Evolutionary conservation across 1,140 invertebrate species (phyloP).

Genomic region (Dendroctonus ponderosae): DNA sequence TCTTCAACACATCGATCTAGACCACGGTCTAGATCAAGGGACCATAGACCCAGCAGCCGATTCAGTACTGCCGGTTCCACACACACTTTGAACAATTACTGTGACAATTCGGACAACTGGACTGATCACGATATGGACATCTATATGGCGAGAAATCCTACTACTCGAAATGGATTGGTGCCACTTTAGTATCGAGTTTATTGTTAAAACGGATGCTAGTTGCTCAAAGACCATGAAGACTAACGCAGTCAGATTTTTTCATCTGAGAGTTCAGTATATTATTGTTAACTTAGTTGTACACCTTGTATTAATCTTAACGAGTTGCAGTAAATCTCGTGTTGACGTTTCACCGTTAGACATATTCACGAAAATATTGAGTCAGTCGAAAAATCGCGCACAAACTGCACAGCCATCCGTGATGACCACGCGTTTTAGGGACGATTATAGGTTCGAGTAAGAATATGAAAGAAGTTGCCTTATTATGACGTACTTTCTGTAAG

Average conservation of each 20-base stretch:
- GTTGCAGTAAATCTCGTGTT: not conserved
- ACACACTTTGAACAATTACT: slow-evolving; percentile 80
- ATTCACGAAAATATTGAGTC: no score
- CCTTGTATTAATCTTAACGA: not conserved
- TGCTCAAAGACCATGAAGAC: not conserved
- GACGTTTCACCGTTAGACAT: no score
- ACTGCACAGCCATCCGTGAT: no score
- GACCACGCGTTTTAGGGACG: no score
- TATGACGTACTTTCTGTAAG: no score
- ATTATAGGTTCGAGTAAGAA: no score
- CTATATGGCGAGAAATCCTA: slow-evolving; percentile 88
- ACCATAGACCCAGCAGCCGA: slow-evolving; percentile 59
- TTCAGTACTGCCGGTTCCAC: slow-evolving; percentile 72
- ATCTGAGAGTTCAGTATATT: not conserved
- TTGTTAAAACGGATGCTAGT: not conserved
- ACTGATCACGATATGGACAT: slow-evolving; percentile 95
- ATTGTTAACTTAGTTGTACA: slow-evolving; percentile 13
- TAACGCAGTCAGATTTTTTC: not conserved
- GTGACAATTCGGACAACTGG: slow-evolving; percentile 82
- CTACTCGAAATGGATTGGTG: slow-evolving; percentile 77
- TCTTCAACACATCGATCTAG: slow-evolving; percentile 67
- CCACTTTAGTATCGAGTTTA: slow-evolving; percentile 56
- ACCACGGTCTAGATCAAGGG: slow-evolving; percentile 62
- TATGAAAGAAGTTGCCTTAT: no score
- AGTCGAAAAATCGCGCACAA: no score